Evolutionary conservation across 2,113 vertebrate species (phyloP), one percentile per base, ranked within the genome.

Genomic region (Cynopterus brachyotis): DNA sequence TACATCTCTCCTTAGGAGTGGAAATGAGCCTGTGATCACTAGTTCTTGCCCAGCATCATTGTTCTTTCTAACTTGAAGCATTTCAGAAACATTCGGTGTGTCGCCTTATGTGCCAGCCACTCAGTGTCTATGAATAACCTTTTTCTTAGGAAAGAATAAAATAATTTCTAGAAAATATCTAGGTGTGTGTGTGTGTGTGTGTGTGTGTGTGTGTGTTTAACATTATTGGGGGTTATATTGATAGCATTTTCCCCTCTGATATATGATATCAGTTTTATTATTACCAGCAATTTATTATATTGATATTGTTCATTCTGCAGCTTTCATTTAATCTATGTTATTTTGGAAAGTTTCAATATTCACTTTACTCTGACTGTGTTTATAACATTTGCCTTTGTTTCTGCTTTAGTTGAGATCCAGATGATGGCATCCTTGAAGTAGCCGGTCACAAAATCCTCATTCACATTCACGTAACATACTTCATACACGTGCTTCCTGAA

Each of bases 131-230:
- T 72, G 3, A 11, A 64, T 64, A 37, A 5, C 11, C 32, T 67
- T 78, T 60, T 50, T 26, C 60, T 73, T 59, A 95, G 22, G 20
- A 95, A 79, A 80, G 15, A 89, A 53, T n/a, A 85, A 96, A 97
- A 94, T 78, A 88, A 78, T 90, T n/a, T 95, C 37, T 73, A 80
- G 53, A 13, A 89, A 89, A 79, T 53, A 26, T 47, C 30, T 76
- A 45, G 57, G 42, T 42, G 3, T 50, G 37, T 60, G 37, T 82
- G 80, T 81, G 20, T 22, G 6, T 57, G 20, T 24, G 6, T 57
- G 20, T 8, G 20, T 24, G 6, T 57, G 19, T 57, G 11, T 47
- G 47, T 47, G 47, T 50, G 47, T 50, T 57, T 22, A 20, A 50
- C 22, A 59, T 97, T 37, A 2, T 35, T 37, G 3, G 81, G 89